Evolutionary conservation across 2,797 vertebrate species (phyloP).

Genomic region (Pangasius mekongensis): DNA sequence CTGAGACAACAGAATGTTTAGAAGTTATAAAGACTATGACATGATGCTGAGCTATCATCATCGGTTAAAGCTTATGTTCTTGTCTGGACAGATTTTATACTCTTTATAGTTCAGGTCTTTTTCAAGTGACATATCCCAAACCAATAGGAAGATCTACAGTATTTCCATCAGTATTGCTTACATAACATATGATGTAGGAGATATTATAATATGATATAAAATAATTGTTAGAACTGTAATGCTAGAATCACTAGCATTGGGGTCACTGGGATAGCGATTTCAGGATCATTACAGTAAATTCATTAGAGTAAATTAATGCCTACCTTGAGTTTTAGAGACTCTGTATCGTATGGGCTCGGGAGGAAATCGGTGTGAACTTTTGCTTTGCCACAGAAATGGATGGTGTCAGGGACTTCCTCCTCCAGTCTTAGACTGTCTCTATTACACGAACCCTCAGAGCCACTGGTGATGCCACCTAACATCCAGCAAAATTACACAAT

Average conservation of each 20-base stretch:
- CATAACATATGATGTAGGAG: not conserved
- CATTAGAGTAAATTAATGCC: not conserved
- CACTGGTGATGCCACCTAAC: constrained; percentile 89
- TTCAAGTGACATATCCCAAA: not conserved
- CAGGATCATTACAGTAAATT: constrained; percentile 20
- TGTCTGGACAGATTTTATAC: not conserved
- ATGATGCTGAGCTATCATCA: not conserved
- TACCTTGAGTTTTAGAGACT: constrained; percentile 94
- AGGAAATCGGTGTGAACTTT: constrained; percentile 90
- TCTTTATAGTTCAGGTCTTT: not conserved
- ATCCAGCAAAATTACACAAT: constrained; percentile 24
- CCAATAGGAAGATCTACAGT: too few relatives aligned
- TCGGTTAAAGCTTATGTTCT: not conserved
- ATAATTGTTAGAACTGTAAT: not conserved
- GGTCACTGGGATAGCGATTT: not conserved
- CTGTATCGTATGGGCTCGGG: constrained; percentile 93
- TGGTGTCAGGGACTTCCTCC: constrained; percentile 76
- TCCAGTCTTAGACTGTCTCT: constrained; percentile 88
- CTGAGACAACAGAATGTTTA: constrained; percentile 67
- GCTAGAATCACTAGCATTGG: not conserved
- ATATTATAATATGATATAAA: not conserved
- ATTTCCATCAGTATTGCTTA: not conserved
- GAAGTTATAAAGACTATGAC: not conserved
- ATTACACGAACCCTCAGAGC: constrained; percentile 87
- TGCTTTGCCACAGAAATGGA: constrained; percentile 86